These are phyloP conservation scores for Gryllus longicercus DNA, from an alignment of 2,888 invertebrate species.

Conservation along the genomic window DNA sequence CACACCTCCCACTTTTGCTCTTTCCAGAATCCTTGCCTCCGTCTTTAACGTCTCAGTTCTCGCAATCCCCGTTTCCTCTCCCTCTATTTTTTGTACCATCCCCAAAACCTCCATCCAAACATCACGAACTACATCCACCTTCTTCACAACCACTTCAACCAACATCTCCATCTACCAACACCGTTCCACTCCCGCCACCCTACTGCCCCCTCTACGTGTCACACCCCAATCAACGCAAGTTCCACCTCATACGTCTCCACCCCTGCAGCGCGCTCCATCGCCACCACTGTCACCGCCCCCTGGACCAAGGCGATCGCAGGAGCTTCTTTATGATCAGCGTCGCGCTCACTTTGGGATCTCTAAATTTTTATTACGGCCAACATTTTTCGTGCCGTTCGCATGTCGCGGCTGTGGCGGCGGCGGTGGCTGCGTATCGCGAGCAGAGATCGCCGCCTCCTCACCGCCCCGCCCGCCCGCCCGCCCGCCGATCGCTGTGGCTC, in stretches of 20 bases:
- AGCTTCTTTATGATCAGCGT: neutral
- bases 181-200: no score
- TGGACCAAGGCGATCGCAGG: neutral
- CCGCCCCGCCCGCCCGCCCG: neutral
- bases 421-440: neutral
- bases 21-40: no score
- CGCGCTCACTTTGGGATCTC: neutral
- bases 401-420: neutral
- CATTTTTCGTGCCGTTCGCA: constrained; percentile 10
- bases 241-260: neutral
- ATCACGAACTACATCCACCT: no score
- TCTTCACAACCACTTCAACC: no score
- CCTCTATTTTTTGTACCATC: no score
- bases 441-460: neutral
- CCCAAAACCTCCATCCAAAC: no score
- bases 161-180: no score
- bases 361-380: constrained; percentile 17
- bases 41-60: no score
- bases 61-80: no score
- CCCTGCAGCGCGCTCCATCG: neutral
- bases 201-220: no score
- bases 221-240: no score
- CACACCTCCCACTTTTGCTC: no score
- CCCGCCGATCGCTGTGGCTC: neutral
- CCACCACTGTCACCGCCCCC: neutral